These are phyloP conservation scores for Actinia tenebrosa DNA, from an alignment of 64 coral and sea anemone genomes.

Conservation along the genomic window DNA sequence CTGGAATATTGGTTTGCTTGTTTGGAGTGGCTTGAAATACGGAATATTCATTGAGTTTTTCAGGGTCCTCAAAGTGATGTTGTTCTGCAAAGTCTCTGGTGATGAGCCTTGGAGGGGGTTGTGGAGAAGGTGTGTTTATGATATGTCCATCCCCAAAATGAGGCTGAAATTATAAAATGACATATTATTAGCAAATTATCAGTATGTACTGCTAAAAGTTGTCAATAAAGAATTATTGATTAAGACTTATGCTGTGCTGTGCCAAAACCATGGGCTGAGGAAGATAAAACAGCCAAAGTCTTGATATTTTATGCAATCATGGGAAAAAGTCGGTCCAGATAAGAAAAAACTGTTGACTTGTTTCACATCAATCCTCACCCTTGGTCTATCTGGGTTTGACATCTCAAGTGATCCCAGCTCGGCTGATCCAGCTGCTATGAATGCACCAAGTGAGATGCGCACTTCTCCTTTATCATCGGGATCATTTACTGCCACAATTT, in stretches of 20 bases:
- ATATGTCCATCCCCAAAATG: conserved; percentile 76
- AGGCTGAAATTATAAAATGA: conserved; percentile 48
- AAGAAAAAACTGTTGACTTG: background rate
- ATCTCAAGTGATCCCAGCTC: conserved; percentile 60
- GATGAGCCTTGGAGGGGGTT: conserved; percentile 36
- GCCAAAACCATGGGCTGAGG: no score
- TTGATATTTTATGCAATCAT: no score
- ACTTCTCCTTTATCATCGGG: conserved; percentile 76
- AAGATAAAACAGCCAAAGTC: no score
- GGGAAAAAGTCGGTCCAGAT: no score
- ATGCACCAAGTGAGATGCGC: conserved; percentile 84
- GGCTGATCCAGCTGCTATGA: conserved; percentile 72
- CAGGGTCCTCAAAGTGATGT: background rate
- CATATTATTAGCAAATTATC: background rate
- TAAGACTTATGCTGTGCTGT: no score
- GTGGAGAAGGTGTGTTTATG: conserved; percentile 64
- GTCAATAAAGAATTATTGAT: no score
- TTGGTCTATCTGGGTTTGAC: conserved; percentile 68
- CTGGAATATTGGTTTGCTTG: conserved; percentile 3
- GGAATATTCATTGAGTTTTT: conserved; percentile 16
- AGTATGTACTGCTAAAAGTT: background rate
- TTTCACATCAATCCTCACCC: conserved; percentile 46
- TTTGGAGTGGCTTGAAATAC: conserved; percentile 1
- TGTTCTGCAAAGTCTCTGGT: background rate
- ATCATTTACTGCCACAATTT: conserved; percentile 84